Conservation (phyloP, 2,113 vertebrate genomes). For the Oceanites oceanicus region DNA sequence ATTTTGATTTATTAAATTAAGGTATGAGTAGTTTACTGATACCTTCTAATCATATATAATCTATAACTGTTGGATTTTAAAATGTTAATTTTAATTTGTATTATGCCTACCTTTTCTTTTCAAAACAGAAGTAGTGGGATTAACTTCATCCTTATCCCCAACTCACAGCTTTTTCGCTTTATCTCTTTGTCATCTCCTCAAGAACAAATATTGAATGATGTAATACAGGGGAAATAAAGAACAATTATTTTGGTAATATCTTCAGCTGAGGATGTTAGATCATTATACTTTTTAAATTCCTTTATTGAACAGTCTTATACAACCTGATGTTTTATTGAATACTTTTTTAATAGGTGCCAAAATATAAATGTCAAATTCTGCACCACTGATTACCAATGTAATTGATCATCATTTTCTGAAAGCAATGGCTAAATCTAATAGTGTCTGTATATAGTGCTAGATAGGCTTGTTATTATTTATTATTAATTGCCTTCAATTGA, state of each 20-base stretch:
- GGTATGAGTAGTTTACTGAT: background rate
- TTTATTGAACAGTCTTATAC: background rate
- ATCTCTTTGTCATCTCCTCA: background rate
- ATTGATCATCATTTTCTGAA: constrained; percentile 15
- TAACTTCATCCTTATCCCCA: background rate
- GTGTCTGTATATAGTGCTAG: background rate
- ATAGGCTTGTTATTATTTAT: background rate
- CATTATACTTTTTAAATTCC: background rate
- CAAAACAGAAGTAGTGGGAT: background rate
- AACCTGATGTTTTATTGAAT: background rate
- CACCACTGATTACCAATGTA: background rate
- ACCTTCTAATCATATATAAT: background rate
- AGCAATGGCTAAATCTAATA: background rate
- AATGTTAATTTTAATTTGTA: background rate
- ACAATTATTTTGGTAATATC: background rate
- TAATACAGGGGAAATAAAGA: background rate
- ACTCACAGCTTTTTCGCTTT: background rate
- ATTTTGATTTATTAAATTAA: background rate
- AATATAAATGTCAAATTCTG: background rate
- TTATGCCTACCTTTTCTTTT: background rate
- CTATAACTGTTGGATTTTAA: background rate
- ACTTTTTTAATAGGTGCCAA: background rate
- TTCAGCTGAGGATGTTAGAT: background rate
- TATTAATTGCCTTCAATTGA: background rate
- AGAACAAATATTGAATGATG: background rate